These are phyloP conservation scores for Trichonephila clavipes DNA, from an alignment of 1,140 invertebrate species.

Conservation along the genomic window DNA sequence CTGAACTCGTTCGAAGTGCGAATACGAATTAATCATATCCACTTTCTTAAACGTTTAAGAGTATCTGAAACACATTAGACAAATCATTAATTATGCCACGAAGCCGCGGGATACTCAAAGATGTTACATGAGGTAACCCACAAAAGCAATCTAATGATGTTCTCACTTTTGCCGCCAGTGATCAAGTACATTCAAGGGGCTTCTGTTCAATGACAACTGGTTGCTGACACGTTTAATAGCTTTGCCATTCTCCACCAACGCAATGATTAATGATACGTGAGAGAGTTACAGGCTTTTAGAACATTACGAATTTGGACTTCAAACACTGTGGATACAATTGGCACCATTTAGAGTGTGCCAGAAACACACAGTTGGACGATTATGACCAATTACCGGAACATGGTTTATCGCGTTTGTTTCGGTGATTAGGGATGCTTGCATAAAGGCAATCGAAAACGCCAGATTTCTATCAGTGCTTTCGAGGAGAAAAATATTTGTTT, in stretches of 20 bases:
- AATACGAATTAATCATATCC: too few relatives aligned
- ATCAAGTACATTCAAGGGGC: not conserved
- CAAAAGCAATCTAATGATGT: not conserved
- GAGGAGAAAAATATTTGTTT: too few relatives aligned
- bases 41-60: too few relatives aligned
- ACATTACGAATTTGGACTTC: not conserved
- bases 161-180: not conserved
- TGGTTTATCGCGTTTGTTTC: not conserved
- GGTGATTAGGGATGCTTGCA: not conserved
- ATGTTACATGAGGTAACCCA: not conserved
- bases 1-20: too few relatives aligned
- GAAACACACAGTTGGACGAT: constrained; percentile 3
- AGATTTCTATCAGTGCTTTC: not conserved
- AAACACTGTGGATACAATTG: not conserved
- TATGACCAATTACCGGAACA: constrained; percentile 8
- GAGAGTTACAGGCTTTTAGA: not conserved
- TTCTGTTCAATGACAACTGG: not conserved
- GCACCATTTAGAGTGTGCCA: constrained; percentile 6
- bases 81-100: too few relatives aligned
- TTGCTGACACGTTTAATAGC: not conserved
- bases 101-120: too few relatives aligned
- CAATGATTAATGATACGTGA: not conserved
- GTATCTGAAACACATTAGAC: too few relatives aligned
- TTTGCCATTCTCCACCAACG: not conserved
- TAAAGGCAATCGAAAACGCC: not conserved